Evolutionary conservation across 2,888 invertebrate species (phyloP).

Genomic region (Drosophila recens): DNA sequence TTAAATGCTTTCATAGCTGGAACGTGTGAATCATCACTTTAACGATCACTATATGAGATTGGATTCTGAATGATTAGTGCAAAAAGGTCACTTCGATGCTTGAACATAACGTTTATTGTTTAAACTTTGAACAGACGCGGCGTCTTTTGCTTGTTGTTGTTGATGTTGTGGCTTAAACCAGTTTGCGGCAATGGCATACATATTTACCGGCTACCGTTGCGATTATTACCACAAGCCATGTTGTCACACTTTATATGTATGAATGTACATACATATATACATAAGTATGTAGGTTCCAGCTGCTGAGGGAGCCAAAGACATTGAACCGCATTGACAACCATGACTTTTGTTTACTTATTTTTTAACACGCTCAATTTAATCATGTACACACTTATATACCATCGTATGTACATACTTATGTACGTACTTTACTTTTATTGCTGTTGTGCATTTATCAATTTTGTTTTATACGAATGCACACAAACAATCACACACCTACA

Average conservation of each 20-base stretch:
- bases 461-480: constrained; percentile 49
- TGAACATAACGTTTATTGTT: constrained; percentile 29
- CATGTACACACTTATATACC: constrained; percentile 1
- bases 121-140: constrained; percentile 56
- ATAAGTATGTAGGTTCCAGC: constrained; percentile 12
- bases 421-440: constrained; percentile 55
- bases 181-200: constrained; percentile 64
- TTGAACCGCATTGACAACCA: constrained; percentile 73
- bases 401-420: constrained; percentile 5
- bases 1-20: background rate
- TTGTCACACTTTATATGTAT: constrained; percentile 10
- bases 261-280: no score
- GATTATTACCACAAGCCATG: constrained; percentile 39
- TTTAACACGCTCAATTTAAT: constrained; percentile 56
- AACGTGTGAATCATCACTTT: constrained; percentile 7
- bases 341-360: constrained; percentile 73
- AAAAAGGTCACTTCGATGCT: constrained; percentile 25
- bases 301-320: constrained; percentile 52
- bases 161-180: constrained; percentile 54
- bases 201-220: constrained; percentile 67
- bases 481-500: constrained; percentile 29
- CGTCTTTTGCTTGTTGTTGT: constrained; percentile 47
- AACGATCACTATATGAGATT: constrained; percentile 6
- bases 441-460: constrained; percentile 68
- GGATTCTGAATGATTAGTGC: constrained; percentile 43